Base-by-base conservation (phyloP, 2,888 invertebrate genomes). In the Plebejus argus region DNA sequence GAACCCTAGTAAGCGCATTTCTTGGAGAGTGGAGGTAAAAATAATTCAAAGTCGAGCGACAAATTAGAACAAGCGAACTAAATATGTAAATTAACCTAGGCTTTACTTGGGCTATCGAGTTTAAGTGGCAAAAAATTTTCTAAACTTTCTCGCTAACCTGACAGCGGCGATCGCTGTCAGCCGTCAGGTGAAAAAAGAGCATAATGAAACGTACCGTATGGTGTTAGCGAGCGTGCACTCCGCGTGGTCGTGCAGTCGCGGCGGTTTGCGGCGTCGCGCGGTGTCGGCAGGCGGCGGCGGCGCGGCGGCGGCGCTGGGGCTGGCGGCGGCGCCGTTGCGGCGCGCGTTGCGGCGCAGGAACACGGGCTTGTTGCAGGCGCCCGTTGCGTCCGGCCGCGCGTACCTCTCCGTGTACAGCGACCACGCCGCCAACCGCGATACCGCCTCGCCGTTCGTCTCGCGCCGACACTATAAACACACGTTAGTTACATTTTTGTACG, bases 361-460 rank as follows among this genome's bases (percentile, higher is more conserved):
- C 80, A 91, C 89, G 6, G 90, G 90, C 84, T 89, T 88, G 83
- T 87, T 86, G 81, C 83, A 84, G 80, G 76, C 81, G 78, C 15
- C 81, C 56, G 81, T 79, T 76, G 77, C 81, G 80, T 81, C 83
- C 18, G 86, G 82, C 4, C 84, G 84, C 79, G 86, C 82, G 85
- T 85, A 89, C 5, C 90, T 85, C 84, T 90, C 89, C 77, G 87
- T 84, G 88, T 92, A 92, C 66, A 88, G 85, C 77, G 91, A 87
- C 89, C 90, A 89, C 61, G 87, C 86, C 28, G 87, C 88, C 45
- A 88, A 83, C 4, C 88, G 88, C 1, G 87, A 83, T 23, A 85
- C 89, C 3, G 86, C 82, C 39, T 82, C 82, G 66, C 85, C 86
- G 80, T 84, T 83, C 28, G 84, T 77, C 77, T 82, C 83, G 61